Base-by-base conservation (phyloP, 2,888 invertebrate genomes). In the Morinoia aosen region DNA sequence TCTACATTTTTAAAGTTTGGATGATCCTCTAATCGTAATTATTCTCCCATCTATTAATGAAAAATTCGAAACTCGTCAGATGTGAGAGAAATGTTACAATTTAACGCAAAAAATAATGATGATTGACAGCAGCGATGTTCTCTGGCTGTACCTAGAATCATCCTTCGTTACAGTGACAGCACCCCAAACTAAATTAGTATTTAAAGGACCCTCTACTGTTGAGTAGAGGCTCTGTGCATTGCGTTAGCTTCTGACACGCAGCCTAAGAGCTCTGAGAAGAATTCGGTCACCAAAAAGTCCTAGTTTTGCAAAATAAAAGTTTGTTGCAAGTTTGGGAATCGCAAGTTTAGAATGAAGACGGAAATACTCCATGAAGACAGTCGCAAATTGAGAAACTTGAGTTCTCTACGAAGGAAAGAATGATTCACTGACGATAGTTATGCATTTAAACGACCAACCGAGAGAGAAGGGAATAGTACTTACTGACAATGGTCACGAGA, bases 401-500 rank as follows among this genome's bases (percentile, higher is more conserved):
- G 76, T 76, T 76, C 33, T 33, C 12, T 25, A 2, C 25, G 76
- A 76, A 33, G 8, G 76, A 76, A 33, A 76, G 19, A 25, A 76
- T 25, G 90, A 90, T 40, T 90, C 48, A 39, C 90, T 90, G 40
- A 90, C 33, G 90, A 90, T 90, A 40, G 40, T 90, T 39, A 90
- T 39, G 19, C 33, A 39, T 10, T 90, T 12, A 19, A 48, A 40
- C 16, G 40, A 76, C 33, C 10, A 76, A 33, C 76, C 40, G 10
- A 33, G 48, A 48, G 40, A 40, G 12, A 48, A 90, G n/a, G 11
- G 33, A 48, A 48, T 12, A 12, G 39, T 39, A 95, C 95, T 95
- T n/a, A 95, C 95, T 95, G 95, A 95, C 95, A 39, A 95, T 95
- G 64, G 95, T 64, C 58, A 95, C 95, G 61, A 95, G 95, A 95